phyloP scores from a whole-genome alignment of 1,140 invertebrate species.

The Drosophila melanogaster region DNA sequence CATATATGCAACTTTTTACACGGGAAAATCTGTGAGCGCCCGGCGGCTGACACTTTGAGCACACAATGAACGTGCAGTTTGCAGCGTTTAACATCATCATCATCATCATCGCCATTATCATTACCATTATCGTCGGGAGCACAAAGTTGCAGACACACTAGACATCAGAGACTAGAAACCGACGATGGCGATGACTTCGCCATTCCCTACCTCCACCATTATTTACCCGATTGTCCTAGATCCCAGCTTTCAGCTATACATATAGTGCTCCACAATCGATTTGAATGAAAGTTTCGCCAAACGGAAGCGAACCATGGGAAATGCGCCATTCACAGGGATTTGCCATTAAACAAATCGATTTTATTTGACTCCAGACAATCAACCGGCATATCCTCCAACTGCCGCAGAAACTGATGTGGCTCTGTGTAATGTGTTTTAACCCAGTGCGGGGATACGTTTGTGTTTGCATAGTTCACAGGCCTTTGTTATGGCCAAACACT shows the following conservation, averaged over 20 bases:
- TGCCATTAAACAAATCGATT: conserved; percentile 70
- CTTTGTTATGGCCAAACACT: neutral
- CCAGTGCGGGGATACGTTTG: conserved; percentile 1
- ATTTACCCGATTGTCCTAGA: conserved; percentile 17
- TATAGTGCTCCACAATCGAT: conserved; percentile 36
- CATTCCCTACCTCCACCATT: conserved; percentile 1
- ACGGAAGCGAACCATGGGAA: conserved; percentile 66
- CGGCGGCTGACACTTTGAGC: conserved; percentile 60
- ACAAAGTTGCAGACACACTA: conserved; percentile 38
- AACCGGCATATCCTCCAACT: conserved; percentile 24
- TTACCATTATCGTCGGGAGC: conserved; percentile 27
- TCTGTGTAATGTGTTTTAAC: conserved; percentile 14
- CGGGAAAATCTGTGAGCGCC: neutral
- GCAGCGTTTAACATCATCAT: conserved; percentile 47
- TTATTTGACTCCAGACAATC: conserved; percentile 29
- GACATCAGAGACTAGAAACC: conserved; percentile 32
- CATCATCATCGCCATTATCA: conserved; percentile 35
- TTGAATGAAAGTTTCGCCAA: conserved; percentile 65
- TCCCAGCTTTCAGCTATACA: no score
- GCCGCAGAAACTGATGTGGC: neutral
- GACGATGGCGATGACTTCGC: conserved; percentile 47
- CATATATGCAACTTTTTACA: conserved; percentile 21
- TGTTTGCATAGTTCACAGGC: neutral
- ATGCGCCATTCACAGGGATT: conserved; percentile 48
- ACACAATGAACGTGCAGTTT: conserved; percentile 74